Percentiles rank a stretch among this genome's conserved stretches.
These are phyloP conservation scores for Pangasius krempfi DNA, from an alignment of 2,797 vertebrate genomes.

Conservation along the genomic window DNA sequence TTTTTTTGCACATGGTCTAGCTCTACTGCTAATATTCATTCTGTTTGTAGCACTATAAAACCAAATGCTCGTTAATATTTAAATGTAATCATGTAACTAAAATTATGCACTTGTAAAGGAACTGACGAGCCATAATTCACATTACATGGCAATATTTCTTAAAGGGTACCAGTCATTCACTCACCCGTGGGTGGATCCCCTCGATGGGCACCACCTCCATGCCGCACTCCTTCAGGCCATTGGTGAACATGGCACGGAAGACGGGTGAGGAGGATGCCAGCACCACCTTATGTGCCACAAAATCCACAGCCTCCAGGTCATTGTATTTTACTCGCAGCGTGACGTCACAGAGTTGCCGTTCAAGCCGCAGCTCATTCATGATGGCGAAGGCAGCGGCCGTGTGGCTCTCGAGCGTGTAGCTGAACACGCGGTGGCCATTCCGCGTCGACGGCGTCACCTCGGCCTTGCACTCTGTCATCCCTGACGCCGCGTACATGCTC, in stretches of 20 bases:
- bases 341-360: constrained; percentile 89
- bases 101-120: not conserved
- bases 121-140: not conserved
- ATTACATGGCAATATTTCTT: not conserved
- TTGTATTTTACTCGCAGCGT: constrained; percentile 87
- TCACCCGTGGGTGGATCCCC: constrained; percentile 87
- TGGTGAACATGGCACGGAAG: constrained; percentile 94
- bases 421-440: constrained; percentile 88
- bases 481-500: constrained; percentile 72
- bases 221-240: constrained; percentile 87
- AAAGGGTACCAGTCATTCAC: constrained; percentile 10
- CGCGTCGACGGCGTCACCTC: constrained; percentile 91
- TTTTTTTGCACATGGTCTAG: not conserved
- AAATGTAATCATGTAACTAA: not conserved
- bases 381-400: constrained; percentile 87
- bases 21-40: not conserved
- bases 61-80: not conserved
- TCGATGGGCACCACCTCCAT: constrained; percentile 92
- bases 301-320: constrained; percentile 82
- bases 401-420: constrained; percentile 92
- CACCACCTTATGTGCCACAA: constrained; percentile 92
- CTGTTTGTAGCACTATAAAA: not conserved
- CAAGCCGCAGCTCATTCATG: constrained; percentile 90
- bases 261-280: constrained; percentile 91
- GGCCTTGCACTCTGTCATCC: constrained; percentile 87